A percentile compares a stretch with the other conserved stretches of the same genome.
Conservation (phyloP, 2,113 vertebrate species). For the Dromaius novaehollandiae region DNA sequence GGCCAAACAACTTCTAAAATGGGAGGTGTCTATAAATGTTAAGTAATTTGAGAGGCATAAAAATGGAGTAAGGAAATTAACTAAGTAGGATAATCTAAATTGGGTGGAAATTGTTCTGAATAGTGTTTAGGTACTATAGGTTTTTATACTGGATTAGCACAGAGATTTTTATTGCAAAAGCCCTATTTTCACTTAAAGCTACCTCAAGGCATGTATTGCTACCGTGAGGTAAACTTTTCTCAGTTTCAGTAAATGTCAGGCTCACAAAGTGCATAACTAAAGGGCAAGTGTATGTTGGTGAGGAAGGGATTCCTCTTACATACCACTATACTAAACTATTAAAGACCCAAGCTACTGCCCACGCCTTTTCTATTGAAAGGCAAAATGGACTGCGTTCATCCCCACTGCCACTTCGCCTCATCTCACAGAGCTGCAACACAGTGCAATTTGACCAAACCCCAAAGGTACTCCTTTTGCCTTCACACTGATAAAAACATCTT, state of each 20-base stretch:
- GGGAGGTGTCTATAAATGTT: neutral
- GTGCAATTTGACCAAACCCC: neutral
- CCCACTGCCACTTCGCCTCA: neutral
- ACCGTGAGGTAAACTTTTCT: neutral
- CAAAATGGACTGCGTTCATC: neutral
- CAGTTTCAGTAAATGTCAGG: neutral
- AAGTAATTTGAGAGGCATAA: neutral
- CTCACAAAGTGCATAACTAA: neutral
- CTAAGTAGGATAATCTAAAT: neutral
- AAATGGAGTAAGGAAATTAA: neutral
- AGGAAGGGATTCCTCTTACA: neutral
- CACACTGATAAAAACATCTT: neutral
- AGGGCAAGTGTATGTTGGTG: fast-evolving
- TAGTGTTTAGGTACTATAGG: neutral
- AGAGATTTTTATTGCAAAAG: neutral
- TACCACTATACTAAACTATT: neutral
- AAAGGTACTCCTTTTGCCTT: neutral
- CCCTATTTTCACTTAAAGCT: neutral
- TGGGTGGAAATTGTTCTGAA: neutral
- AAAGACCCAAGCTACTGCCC: neutral
- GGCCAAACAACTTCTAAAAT: neutral
- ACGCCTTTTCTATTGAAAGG: neutral
- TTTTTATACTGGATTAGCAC: neutral
- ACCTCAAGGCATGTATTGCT: neutral
- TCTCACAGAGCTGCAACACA: neutral